phyloP scores from a whole-genome alignment of 2,113 vertebrate genomes.

The Macrotis lagotis region DNA sequence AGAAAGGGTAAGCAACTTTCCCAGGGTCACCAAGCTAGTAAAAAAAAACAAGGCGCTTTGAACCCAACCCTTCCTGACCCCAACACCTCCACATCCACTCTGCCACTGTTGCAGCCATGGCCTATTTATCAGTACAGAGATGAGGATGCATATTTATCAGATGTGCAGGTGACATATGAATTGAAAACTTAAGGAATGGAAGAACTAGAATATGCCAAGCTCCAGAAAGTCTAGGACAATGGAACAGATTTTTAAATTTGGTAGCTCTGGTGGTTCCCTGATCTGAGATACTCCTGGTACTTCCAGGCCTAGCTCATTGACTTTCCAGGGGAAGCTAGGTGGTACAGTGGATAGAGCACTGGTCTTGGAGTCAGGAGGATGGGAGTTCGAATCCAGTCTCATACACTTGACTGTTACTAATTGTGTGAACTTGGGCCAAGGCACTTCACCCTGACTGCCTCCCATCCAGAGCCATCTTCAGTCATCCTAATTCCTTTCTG shows the following conservation, averaged over 20 bases:
- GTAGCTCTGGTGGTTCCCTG: neutral
- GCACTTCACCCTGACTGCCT: no score
- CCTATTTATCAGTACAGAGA: neutral
- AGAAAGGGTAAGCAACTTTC: conserved; percentile 14
- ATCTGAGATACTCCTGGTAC: neutral
- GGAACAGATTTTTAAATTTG: neutral
- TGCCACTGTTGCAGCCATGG: neutral
- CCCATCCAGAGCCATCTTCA: no score
- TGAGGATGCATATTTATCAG: neutral
- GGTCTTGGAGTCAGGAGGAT: no score
- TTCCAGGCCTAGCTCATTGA: neutral
- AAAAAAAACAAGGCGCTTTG: conserved; percentile 13
- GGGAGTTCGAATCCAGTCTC: no score
- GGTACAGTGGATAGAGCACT: no score
- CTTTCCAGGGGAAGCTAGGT: no score
- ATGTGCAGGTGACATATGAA: neutral
- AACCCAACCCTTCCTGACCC: conserved; percentile 6
- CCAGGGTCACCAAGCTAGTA: conserved; percentile 38
- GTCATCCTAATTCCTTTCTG: no score
- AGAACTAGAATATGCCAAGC: neutral
- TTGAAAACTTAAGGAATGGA: neutral
- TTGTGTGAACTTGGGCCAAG: no score
- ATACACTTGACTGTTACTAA: no score
- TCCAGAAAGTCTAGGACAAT: neutral
- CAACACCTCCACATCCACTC: neutral